Evolutionary conservation across 2,888 invertebrate species (phyloP).

Genomic region (Volucella inanis): DNA sequence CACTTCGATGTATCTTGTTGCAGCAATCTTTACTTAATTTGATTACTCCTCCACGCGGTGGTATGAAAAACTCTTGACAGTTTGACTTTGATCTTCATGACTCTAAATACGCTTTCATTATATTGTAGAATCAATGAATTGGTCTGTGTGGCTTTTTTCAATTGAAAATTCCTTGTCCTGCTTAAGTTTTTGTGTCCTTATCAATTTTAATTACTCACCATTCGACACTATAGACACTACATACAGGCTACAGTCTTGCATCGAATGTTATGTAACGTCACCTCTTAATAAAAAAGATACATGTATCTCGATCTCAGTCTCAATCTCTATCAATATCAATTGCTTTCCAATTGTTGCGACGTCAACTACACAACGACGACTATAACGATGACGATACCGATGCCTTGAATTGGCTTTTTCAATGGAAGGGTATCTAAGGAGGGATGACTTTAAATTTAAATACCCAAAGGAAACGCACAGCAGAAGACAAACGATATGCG

Average conservation of each 20-base stretch:
- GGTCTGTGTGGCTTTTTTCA: too few relatives aligned
- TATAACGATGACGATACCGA: too few relatives aligned
- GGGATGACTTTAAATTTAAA: constrained; percentile 63
- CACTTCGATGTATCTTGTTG: too few relatives aligned
- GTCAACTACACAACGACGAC: too few relatives aligned
- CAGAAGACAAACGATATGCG: constrained; percentile 1
- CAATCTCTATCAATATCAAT: constrained; percentile 71
- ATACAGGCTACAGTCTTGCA: not conserved
- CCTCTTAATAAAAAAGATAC: constrained; percentile 50
- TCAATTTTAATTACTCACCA: constrained; percentile 61
- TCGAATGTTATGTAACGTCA: constrained; percentile 44
- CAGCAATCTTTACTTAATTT: too few relatives aligned
- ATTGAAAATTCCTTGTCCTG: too few relatives aligned
- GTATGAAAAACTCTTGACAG: too few relatives aligned
- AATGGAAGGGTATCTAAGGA: constrained; percentile 9
- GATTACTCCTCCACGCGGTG: too few relatives aligned
- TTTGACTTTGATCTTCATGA: too few relatives aligned
- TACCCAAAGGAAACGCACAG: constrained; percentile 29
- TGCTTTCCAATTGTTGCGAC: constrained; percentile 68
- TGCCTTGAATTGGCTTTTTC: constrained; percentile 38
- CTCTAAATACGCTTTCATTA: too few relatives aligned
- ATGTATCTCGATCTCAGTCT: constrained; percentile 6
- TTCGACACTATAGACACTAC: not conserved
- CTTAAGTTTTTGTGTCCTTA: constrained; percentile 6
- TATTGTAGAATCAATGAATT: too few relatives aligned